phyloP scores from a whole-genome alignment of 2,888 invertebrate species.

The Lasius fuliginosus region DNA sequence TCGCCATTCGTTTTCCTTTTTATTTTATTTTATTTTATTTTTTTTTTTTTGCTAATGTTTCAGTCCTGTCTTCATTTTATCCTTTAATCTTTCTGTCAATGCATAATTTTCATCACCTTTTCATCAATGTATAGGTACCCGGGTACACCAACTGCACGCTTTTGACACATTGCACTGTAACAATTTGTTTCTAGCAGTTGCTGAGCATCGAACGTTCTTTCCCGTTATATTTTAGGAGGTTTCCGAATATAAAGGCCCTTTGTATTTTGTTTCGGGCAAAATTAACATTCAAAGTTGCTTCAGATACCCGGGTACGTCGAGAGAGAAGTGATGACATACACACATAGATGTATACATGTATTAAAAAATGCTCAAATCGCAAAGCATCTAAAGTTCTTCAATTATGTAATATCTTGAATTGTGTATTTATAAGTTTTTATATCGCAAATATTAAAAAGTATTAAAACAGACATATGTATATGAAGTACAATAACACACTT shows the following conservation, averaged over 20 bases:
- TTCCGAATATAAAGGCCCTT: no score
- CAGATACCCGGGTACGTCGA: not conserved
- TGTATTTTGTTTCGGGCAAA: no score
- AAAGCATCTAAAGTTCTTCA: not conserved
- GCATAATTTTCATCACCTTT: no score
- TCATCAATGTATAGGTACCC: no score
- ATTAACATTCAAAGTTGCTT: no score
- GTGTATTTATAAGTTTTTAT: not conserved
- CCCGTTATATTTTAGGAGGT: no score
- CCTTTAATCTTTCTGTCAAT: not conserved
- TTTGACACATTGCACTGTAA: no score
- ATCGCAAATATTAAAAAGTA: not conserved
- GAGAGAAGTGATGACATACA: not conserved
- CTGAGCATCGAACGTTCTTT: no score
- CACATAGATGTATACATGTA: not conserved
- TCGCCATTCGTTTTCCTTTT: not conserved
- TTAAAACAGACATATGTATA: not conserved
- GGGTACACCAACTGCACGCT: no score
- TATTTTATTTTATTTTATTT: no score
- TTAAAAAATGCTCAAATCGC: not conserved
- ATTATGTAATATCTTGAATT: not conserved
- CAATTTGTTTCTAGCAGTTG: no score
- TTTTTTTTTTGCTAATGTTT: constrained; percentile 7
- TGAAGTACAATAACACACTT: not conserved
- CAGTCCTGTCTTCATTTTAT: not conserved